phyloP scores from a whole-genome alignment of 2,797 vertebrate species.

The Gastrophryne carolinensis region DNA sequence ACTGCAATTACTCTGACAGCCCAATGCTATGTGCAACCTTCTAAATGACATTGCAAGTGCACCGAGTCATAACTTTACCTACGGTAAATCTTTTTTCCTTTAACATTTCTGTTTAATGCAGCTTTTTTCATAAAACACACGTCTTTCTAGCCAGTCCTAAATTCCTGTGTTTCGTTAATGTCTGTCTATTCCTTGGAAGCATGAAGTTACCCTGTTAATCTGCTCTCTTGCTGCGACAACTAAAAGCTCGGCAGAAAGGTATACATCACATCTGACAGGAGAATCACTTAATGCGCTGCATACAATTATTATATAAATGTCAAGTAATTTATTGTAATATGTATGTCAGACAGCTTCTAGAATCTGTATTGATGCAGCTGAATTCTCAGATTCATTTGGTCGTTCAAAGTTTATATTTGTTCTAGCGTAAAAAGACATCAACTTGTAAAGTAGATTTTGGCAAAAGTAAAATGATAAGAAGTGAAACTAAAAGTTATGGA shows the following conservation, averaged over 20 bases:
- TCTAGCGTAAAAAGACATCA: not conserved
- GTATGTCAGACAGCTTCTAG: conserved; percentile 4
- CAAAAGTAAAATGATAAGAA: not conserved
- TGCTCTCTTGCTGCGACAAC: conserved; percentile 5
- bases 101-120: conserved; percentile 11
- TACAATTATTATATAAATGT: conserved; percentile 36
- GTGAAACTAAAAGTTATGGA: too few species aligned
- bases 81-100: conserved; percentile 30
- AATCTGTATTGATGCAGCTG: not conserved
- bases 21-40: conserved; percentile 36
- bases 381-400: not conserved
- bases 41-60: conserved; percentile 43
- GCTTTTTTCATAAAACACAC: not conserved
- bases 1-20: conserved; percentile 48
- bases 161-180: not conserved
- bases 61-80: conserved; percentile 35
- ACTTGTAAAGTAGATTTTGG: not conserved
- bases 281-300: conserved; percentile 12
- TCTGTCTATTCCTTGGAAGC: not conserved
- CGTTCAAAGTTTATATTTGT: not conserved
- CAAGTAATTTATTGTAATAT: conserved; percentile 22
- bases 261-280: conserved; percentile 23
- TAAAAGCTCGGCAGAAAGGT: conserved; percentile 3
- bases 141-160: not conserved
- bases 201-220: not conserved